These are phyloP conservation scores for Tyrophagus putrescentiae DNA, from an alignment of 1,140 invertebrate species.

Conservation along the genomic window DNA sequence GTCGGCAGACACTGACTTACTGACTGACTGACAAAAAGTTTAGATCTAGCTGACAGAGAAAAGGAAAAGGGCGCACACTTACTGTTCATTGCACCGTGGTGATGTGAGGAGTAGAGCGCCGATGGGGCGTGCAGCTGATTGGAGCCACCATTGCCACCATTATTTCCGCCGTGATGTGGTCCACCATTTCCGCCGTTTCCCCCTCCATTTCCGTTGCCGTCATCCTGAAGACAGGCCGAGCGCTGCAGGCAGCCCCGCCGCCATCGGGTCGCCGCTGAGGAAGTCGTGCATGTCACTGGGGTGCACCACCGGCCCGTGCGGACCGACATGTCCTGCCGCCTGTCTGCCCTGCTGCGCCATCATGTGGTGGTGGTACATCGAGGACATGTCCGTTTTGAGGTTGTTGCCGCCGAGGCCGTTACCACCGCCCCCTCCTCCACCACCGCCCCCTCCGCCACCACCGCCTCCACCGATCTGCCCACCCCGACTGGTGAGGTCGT, in stretches of 20 bases:
- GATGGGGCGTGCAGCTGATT: constrained; percentile 36
- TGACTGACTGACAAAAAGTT: too few species aligned
- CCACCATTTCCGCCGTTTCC: constrained; percentile 31
- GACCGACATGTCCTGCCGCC: too few species aligned
- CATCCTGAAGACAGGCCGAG: too few species aligned
- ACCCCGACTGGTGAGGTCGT: constrained; percentile 20
- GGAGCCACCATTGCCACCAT: constrained; percentile 29
- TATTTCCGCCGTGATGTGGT: constrained; percentile 37
- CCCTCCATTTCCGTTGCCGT: too few species aligned
- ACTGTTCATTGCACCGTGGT: constrained; percentile 18
- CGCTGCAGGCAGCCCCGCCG: constrained; percentile 2
- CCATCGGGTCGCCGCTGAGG: constrained; percentile 16
- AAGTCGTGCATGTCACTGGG: constrained; percentile 22
- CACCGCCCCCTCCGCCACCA: background rate
- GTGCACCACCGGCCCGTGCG: constrained; percentile 13
- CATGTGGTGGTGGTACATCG: constrained; percentile 22
- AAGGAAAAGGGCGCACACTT: background rate
- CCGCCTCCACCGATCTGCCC: background rate
- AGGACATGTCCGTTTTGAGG: constrained; percentile 21
- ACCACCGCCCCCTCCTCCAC: background rate
- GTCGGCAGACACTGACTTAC: too few species aligned
- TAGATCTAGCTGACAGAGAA: too few species aligned
- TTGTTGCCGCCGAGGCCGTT: too few species aligned
- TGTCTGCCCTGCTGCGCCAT: constrained; percentile 22
- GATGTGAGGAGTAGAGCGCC: constrained; percentile 35